These are phyloP conservation scores for Smithornis capensis DNA, from an alignment of 2,113 vertebrate genomes.

Conservation along the genomic window DNA sequence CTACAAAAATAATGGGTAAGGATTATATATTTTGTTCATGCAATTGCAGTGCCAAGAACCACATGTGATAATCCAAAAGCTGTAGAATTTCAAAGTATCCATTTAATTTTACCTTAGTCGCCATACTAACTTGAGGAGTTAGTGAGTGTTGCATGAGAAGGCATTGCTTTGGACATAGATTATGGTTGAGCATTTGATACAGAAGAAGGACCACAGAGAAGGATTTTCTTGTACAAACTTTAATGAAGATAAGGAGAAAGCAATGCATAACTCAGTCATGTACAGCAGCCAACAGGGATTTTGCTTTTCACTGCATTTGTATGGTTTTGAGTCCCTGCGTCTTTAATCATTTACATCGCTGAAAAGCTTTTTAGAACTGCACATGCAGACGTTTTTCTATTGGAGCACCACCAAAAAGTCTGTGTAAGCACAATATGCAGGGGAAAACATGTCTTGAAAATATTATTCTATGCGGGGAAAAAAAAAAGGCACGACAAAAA, in stretches of 20 bases:
- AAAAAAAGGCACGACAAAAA: neutral
- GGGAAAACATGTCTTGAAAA: conserved; percentile 47
- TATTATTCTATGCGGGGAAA: neutral
- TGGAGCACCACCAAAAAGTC: conserved; percentile 48
- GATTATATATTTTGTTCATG: neutral
- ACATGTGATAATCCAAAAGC: neutral
- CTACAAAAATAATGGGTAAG: neutral
- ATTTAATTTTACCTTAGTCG: neutral
- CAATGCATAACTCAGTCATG: neutral
- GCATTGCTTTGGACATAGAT: neutral
- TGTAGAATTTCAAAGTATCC: neutral
- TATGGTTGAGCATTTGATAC: neutral
- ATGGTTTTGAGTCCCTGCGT: conserved; percentile 4
- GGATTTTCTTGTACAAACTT: conserved; percentile 16
- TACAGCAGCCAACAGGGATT: conserved; percentile 34
- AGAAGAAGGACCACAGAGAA: neutral
- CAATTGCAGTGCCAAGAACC: neutral
- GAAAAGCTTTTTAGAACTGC: conserved; percentile 58
- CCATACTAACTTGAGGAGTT: neutral
- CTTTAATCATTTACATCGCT: conserved; percentile 63
- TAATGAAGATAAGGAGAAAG: conserved; percentile 3
- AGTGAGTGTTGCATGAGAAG: neutral
- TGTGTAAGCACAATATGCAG: conserved; percentile 55
- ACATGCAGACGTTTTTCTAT: conserved; percentile 22
- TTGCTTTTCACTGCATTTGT: neutral